Base-by-base conservation (phyloP, 2,113 vertebrate species). In the Protomyctophum bolini region DNA sequence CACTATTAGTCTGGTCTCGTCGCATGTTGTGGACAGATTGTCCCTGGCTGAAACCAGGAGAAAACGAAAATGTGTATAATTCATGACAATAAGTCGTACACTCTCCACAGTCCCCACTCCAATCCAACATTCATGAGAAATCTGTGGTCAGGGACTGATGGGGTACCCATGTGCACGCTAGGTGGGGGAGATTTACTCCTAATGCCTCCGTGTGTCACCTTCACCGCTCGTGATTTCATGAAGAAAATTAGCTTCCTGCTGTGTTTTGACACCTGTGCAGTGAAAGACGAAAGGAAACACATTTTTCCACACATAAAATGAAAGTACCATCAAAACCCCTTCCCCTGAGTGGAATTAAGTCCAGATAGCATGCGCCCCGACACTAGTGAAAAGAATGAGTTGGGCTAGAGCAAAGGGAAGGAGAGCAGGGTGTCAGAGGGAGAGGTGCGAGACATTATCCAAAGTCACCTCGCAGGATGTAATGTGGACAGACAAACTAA, bases 71-170 rank as follows among this genome's bases (percentile, higher is more conserved):
- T 47, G 47, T 68, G 65, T 66, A 66, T 72, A 70, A 85, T 81
- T 75, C 67, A 79, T 64, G 41, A 77, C 50, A 21, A 59, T 12
- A 59, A 73, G 62, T 58, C 68, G 49, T 28, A 77, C 52, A 8
- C 62, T 68, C 56, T 67, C 51, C 46, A 21, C 21, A 41, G 33
- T 63, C 8, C 51, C 62, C 56, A 3, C 33, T 41, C 51, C 62
- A 56, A 46, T 75, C 72, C 61, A 79, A 61, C 73, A 81, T 72
- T 75, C 63, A 76, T 76, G 72, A 78, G 70, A 46, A 12, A 15
- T 9, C 28, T 28, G 57, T 29, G 55, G 57, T 28, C 5, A 0
- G 6, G 28, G 28, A 48, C 2, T 33, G 46, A 51, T 1, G 9
- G 77, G 2, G 10, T 6, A 11, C 9, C 47, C 45, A 46, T 1